Percentiles rank a stretch among this genome's conserved stretches.
Evolutionary conservation across 2,113 vertebrate genomes (phyloP).

Genomic region (Pseudopipra pipra): DNA sequence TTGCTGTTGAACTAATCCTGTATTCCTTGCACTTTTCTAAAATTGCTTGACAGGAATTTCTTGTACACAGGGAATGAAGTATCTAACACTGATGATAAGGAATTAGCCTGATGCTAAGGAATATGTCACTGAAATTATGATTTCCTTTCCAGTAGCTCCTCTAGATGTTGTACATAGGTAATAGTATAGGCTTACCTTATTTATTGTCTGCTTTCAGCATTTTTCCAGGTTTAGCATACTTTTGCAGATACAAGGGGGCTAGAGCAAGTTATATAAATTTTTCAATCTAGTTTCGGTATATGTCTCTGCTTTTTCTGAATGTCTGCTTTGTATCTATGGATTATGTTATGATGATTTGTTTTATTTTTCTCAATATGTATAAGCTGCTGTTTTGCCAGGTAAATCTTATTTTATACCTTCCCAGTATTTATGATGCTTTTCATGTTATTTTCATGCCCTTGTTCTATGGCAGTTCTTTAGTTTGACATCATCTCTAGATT

Average conservation of each 20-base stretch:
- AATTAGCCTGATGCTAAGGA: not conserved
- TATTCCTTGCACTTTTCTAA: not conserved
- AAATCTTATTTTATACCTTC: constrained; percentile 5
- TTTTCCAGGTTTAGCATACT: not conserved
- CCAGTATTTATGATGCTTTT: not conserved
- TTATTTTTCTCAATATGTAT: not conserved
- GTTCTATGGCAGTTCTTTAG: not conserved
- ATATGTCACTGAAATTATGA: not conserved
- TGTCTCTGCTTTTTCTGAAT: not conserved
- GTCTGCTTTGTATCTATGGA: not conserved
- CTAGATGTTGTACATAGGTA: not conserved
- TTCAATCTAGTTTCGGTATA: not conserved
- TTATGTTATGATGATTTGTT: not conserved
- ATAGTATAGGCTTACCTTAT: not conserved
- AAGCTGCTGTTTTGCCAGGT: not conserved
- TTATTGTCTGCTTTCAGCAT: not conserved
- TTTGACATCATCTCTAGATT: not conserved
- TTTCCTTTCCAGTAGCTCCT: not conserved
- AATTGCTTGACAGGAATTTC: not conserved
- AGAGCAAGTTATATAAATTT: not conserved
- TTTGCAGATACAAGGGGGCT: not conserved
- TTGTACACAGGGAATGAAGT: not conserved
- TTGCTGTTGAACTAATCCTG: not conserved
- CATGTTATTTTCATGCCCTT: not conserved
- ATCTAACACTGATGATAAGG: not conserved